Evolutionary conservation across 35 echinoderm and acorn worm genomes (phyloP).

Genomic region (Holothuria glaberrima): DNA sequence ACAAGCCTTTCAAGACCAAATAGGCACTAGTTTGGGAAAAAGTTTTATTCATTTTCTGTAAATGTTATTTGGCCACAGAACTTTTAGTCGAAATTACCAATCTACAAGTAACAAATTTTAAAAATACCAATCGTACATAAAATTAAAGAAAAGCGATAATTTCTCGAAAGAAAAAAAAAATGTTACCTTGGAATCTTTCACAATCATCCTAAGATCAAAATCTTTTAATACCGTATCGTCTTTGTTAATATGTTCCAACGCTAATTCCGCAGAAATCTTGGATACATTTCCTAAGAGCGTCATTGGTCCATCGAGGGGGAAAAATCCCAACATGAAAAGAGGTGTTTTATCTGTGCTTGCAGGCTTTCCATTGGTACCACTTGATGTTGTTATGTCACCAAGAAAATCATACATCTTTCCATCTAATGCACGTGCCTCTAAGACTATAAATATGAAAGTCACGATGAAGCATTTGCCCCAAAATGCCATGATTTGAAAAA

Average conservation of each 20-base stretch:
- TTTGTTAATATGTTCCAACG: slow-evolving; percentile 54
- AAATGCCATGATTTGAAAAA: no score
- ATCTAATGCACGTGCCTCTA: no score
- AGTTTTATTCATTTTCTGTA: no score
- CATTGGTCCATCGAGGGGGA: slow-evolving; percentile 28
- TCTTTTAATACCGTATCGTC: slow-evolving; percentile 45
- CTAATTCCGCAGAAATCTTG: slow-evolving; percentile 42
- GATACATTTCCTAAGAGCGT: slow-evolving; percentile 7
- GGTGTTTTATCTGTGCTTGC: background rate
- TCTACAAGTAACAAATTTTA: no score
- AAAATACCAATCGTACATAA: no score
- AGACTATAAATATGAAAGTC: no score
- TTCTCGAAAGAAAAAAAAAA: background rate
- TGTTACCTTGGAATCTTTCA: slow-evolving; percentile 53
- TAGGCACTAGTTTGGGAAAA: no score
- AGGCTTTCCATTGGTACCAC: slow-evolving; percentile 3
- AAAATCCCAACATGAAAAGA: slow-evolving; percentile 44
- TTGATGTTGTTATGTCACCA: background rate
- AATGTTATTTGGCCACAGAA: no score
- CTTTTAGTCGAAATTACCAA: no score
- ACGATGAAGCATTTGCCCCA: no score
- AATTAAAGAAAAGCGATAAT: no score
- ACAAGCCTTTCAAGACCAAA: no score
- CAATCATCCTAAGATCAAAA: slow-evolving; percentile 30
- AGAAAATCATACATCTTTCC: slow-evolving; percentile 8